phyloP scores from a whole-genome alignment of 2,113 vertebrate genomes.

The Petrocephalus zakoni region DNA sequence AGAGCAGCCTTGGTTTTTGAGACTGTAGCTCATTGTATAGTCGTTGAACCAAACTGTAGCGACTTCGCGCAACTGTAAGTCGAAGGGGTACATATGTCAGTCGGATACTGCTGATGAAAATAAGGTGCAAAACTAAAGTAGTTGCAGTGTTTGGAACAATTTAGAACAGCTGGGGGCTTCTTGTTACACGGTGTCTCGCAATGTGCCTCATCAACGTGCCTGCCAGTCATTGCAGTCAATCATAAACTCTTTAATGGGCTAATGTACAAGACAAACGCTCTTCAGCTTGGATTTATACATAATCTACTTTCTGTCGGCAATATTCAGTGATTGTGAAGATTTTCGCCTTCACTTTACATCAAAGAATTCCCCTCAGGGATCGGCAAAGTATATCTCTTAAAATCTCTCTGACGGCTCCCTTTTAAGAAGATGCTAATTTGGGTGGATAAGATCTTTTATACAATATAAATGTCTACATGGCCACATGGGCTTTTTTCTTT shows the following conservation, averaged over 20 bases:
- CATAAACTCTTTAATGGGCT: conserved; percentile 4
- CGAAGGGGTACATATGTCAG: not conserved
- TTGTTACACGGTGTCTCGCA: not conserved
- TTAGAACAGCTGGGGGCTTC: conserved; percentile 15
- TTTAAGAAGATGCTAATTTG: not conserved
- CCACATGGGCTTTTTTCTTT: not conserved
- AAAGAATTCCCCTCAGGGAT: not conserved
- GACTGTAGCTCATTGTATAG: not conserved
- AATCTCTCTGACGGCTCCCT: not conserved
- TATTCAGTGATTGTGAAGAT: not conserved
- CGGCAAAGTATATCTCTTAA: not conserved
- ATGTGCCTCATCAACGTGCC: not conserved
- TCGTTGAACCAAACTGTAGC: not conserved
- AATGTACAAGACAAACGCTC: not conserved
- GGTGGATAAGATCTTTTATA: not conserved
- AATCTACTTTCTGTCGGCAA: not conserved
- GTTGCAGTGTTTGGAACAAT: conserved; percentile 1
- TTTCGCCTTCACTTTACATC: not conserved
- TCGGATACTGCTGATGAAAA: not conserved
- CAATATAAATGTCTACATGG: not conserved
- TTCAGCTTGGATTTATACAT: too few species aligned
- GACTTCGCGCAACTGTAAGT: not conserved
- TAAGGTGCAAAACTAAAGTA: not conserved
- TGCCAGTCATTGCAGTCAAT: conserved; percentile 17
- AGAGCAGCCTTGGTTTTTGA: not conserved